A percentile compares a stretch with the other conserved stretches of the same genome.
phyloP scores from a whole-genome alignment of 2,888 invertebrate species.

The Amblyjoppa fuscipennis region DNA sequence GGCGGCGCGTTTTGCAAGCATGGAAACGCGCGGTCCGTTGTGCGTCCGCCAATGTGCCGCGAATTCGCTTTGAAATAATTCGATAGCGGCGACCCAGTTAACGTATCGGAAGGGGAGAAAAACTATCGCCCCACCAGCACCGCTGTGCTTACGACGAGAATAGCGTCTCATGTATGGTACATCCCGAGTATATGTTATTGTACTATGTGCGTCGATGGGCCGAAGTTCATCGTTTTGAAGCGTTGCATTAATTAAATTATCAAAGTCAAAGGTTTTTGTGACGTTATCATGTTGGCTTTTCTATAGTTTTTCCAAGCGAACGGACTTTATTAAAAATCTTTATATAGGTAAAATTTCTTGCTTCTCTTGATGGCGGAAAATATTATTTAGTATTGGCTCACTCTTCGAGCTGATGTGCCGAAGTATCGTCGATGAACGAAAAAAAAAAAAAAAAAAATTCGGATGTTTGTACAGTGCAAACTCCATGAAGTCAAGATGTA shows the following conservation, averaged over 20 bases:
- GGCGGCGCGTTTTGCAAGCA: slow-evolving; percentile 1
- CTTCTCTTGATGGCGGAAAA: neutral
- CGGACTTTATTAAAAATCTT: neutral
- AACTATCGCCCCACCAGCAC: neutral
- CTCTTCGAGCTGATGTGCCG: neutral
- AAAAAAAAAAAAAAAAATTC: neutral
- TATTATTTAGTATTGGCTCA: neutral
- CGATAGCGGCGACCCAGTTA: slow-evolving; percentile 41
- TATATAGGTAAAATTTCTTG: neutral
- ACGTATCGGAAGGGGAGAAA: slow-evolving; percentile 6
- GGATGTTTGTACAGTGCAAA: no score
- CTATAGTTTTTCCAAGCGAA: neutral
- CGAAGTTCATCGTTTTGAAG: neutral
- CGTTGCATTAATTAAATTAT: neutral
- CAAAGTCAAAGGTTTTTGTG: neutral
- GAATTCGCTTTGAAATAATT: slow-evolving; percentile 43
- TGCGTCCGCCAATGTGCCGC: slow-evolving; percentile 15
- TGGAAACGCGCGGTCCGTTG: slow-evolving; percentile 10
- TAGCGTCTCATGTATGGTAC: neutral
- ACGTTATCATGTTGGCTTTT: neutral
- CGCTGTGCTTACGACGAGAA: neutral
- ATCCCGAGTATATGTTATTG: neutral
- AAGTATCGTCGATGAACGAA: neutral
- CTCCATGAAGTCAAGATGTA: no score
- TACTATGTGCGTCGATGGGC: neutral